phyloP scores from a whole-genome alignment of 1,140 invertebrate genomes.

The Philaenus spumarius region DNA sequence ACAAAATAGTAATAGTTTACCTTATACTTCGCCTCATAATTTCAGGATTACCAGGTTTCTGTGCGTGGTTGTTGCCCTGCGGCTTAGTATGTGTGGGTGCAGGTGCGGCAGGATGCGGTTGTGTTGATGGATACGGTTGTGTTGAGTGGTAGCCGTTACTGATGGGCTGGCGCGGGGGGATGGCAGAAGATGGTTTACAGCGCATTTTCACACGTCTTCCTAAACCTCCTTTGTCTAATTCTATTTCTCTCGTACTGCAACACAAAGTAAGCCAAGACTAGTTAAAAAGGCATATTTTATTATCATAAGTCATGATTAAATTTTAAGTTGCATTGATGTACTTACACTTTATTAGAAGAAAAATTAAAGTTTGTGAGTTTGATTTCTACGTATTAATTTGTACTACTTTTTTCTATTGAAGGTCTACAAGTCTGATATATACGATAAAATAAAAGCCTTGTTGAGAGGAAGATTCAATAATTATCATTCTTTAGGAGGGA shows the following conservation, averaged over 20 bases:
- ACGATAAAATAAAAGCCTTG: no score
- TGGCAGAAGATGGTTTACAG: slow-evolving; percentile 33
- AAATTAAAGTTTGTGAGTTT: no score
- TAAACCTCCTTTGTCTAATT: slow-evolving; percentile 79
- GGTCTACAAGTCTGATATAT: no score
- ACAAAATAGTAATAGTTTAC: slow-evolving; percentile 40
- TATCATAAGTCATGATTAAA: no score
- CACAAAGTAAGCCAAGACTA: background rate
- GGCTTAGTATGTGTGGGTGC: slow-evolving; percentile 22
- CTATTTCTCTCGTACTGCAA: slow-evolving; percentile 82
- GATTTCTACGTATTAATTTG: no score
- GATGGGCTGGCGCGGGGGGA: background rate
- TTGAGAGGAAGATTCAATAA: no score
- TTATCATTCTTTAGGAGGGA: no score
- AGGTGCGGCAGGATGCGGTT: slow-evolving; percentile 12
- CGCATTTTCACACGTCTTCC: slow-evolving; percentile 73
- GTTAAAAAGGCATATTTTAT: no score
- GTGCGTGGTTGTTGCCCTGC: slow-evolving; percentile 27
- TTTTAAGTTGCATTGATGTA: no score
- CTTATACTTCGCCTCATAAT: slow-evolving; percentile 61
- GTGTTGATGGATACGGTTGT: background rate
- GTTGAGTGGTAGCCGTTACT: background rate
- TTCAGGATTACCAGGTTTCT: slow-evolving; percentile 45
- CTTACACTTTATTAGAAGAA: no score
- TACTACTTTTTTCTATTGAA: no score